Evolutionary conservation across 2,888 invertebrate species (phyloP), one percentile per base, ranked within the genome.

Genomic region (Patella pellucida): DNA sequence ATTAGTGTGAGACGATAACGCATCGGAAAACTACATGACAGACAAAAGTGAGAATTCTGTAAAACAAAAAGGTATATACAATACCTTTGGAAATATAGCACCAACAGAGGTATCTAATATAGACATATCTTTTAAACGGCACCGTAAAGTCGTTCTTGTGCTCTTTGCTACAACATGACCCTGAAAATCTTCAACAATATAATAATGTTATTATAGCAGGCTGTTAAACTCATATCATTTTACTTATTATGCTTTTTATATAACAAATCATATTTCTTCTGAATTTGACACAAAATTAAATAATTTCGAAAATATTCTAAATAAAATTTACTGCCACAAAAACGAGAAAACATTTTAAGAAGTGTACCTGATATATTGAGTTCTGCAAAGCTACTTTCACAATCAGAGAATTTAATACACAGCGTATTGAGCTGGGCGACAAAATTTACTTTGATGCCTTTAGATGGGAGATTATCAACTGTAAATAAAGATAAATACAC

Each of bases 161-260:
- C 95, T 94, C 85, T 95, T 94, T 90, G 95, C 94, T 80, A 95
- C 93, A 85, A 95, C 94, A 91, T 95, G 95, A 83, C 94, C 94
- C 91, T 95, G 95, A 77, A 95, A 87, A 0, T 94, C 94, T 68
- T 41, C 41, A 41, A 41, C 41, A 41, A n/a, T 41, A 41, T 41
- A 41, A 41, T 9, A 41, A 41, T 41, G 0, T 7, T 41, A 41
- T 69, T 5, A 41, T 41, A 11, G 31, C 69, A 69, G 11, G 41
- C 5, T 3, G 9, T 4, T 15, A 41, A 41, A 9, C 41, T 41
- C 41, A 41, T 41, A 1, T 41, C 41, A 41, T 41, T 41, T 41
- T 41, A 41, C 41, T 1, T 41, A 41, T 41, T 7, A 41, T 9
- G 9, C 41, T 1, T 41, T 41, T 41, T 41, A 41, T 41, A 41